Evolutionary conservation across 2,888 invertebrate genomes (phyloP).

Genomic region (Acleris holmiana): DNA sequence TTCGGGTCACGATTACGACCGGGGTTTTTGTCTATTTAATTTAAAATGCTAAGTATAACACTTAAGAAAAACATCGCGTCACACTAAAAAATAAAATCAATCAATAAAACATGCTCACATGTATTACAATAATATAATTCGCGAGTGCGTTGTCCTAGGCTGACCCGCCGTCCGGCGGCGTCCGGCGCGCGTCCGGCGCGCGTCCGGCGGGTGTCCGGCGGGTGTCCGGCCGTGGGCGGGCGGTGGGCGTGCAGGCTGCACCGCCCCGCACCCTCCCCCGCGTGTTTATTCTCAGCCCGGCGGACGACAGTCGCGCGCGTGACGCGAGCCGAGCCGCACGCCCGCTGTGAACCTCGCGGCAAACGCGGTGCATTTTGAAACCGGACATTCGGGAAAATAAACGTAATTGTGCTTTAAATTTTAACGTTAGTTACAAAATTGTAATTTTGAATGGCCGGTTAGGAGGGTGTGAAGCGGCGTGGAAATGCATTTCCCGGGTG

Average conservation of each 20-base stretch:
- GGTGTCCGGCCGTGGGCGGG: constrained; percentile 66
- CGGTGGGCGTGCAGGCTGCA: constrained; percentile 79
- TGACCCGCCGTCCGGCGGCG: constrained; percentile 40
- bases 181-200: constrained; percentile 44
- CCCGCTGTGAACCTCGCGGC: constrained; percentile 61
- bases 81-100: constrained; percentile 12
- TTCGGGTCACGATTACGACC: no score
- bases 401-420: constrained; percentile 27
- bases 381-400: constrained; percentile 65
- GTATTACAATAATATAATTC: constrained; percentile 22
- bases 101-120: constrained; percentile 22
- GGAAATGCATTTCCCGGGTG: constrained; percentile 81
- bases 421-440: background rate
- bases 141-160: constrained; percentile 29
- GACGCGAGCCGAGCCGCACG: constrained; percentile 74
- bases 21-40: no score
- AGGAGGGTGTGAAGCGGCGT: constrained; percentile 63
- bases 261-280: constrained; percentile 64
- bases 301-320: constrained; percentile 80
- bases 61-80: constrained; percentile 14
- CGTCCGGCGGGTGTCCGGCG: constrained; percentile 51
- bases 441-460: constrained; percentile 41
- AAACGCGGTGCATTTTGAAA: constrained; percentile 74
- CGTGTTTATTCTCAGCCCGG: constrained; percentile 80
- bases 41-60: background rate